phyloP scores from a whole-genome alignment of 35 echinoderm and acorn worm genomes.

The Holothuria glaberrima region DNA sequence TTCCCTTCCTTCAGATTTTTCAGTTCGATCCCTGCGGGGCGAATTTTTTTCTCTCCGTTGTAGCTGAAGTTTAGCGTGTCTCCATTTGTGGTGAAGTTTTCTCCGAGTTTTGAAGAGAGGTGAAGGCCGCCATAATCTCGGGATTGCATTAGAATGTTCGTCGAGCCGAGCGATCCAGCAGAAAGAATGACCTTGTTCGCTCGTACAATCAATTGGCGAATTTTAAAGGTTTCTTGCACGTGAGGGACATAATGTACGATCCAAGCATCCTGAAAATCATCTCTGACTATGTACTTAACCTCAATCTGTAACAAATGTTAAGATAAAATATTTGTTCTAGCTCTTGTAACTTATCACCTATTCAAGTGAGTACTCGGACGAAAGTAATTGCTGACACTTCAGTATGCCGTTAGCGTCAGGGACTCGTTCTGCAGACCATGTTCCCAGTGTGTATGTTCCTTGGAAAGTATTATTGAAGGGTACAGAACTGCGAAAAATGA shows the following conservation, averaged over 20 bases:
- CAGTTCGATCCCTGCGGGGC: constrained; percentile 56
- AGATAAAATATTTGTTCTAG: no score
- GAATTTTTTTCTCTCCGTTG: constrained; percentile 73
- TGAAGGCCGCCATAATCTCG: constrained; percentile 42
- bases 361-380: no score
- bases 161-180: constrained; percentile 71
- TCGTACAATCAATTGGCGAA: constrained; percentile 52
- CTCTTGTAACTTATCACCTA: no score
- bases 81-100: constrained; percentile 78
- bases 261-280: constrained; percentile 55
- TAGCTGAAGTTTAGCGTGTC: constrained; percentile 79
- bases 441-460: no score
- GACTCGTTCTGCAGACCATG: no score
- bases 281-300: constrained; percentile 55
- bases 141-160: constrained; percentile 79
- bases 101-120: constrained; percentile 61
- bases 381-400: no score
- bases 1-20: constrained; percentile 58
- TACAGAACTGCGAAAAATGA: no score
- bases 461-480: no score
- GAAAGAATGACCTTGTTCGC: constrained; percentile 74
- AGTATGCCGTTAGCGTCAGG: no score
- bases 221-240: constrained; percentile 65
- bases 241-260: constrained; percentile 68
- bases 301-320: constrained; percentile 56